These are phyloP conservation scores for Tetraodon nigroviridis DNA, from an alignment of 2,113 vertebrate species.

Conservation along the genomic window DNA sequence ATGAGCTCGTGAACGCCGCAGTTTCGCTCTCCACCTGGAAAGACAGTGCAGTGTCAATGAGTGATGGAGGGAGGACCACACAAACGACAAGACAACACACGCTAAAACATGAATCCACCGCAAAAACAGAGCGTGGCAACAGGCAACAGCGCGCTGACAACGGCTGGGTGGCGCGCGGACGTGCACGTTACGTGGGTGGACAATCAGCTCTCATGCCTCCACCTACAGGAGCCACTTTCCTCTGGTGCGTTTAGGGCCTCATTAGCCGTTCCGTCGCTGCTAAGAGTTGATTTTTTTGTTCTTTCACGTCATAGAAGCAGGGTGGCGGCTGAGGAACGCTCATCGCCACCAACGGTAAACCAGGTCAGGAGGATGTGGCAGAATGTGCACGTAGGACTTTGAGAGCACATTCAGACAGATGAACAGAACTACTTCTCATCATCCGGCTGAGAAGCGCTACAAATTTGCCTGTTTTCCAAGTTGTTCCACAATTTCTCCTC, in stretches of 20 bases:
- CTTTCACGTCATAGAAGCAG: too few species aligned
- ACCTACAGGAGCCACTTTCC: background rate
- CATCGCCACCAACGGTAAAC: too few species aligned
- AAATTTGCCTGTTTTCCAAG: background rate
- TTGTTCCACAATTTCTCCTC: too few species aligned
- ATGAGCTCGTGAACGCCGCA: slow-evolving; percentile 98
- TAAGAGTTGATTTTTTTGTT: background rate
- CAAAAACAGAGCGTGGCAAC: background rate
- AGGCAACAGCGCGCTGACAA: slow-evolving; percentile 2
- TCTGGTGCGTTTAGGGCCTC: background rate
- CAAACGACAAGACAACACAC: slow-evolving; percentile 8
- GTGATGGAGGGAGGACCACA: slow-evolving; percentile 40
- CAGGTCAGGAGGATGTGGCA: too few species aligned
- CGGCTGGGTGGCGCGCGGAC: background rate
- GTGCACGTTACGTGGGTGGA: background rate
- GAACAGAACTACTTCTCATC: too few species aligned
- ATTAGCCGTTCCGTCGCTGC: background rate
- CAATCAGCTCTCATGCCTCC: background rate
- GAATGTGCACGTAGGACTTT: too few species aligned
- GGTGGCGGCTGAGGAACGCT: too few species aligned
- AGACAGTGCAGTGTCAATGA: slow-evolving; percentile 73
- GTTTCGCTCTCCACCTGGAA: slow-evolving; percentile 92
- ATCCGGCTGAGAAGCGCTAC: background rate
- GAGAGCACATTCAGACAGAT: background rate
- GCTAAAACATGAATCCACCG: slow-evolving; percentile 6